Base-by-base conservation (phyloP, 2,113 vertebrate species). In the Beaufortia kweichowensis region DNA sequence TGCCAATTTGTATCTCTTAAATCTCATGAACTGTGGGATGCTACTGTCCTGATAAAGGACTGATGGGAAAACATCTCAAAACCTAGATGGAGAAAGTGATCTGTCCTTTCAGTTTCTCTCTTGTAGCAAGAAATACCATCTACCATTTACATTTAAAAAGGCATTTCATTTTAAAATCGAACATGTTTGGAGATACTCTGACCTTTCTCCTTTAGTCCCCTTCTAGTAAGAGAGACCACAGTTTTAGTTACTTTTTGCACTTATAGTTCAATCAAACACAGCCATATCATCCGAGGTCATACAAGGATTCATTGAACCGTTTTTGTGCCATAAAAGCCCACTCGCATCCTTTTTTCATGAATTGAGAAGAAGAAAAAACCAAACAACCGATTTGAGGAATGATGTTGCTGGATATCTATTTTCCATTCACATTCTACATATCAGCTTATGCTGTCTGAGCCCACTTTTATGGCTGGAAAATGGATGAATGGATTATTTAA, bases 401-500 rank as follows among this genome's bases (percentile, higher is more conserved):
- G 35, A 35, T n/a, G n/a, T 46, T 7, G 10, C 15, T 23, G 26
- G 74, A 29, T 56, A 6, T 80, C 64, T 75, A 81, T 87, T 85
- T 87, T 80, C 29, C 71, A 63, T 81, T 80, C 86, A 82, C 86
- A 88, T 92, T 90, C 87, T 89, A 80, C 81, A 70, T 64, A 78
- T 86, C 77, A 55, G 78, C 84, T 76, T 84, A 68, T 24, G 23
- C 70, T 85, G 76, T 85, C 78, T 41, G 41, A 60, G 81, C 76
- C 69, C 24, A 23, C 59, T 21, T 41, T 35, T 57, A 11, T 59
- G 19, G 43, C 68, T 64, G 78, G 46, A 82, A 89, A 90, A 90
- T 90, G 87, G 86, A 86, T 84, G 23, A 79, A 87, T 92, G 84
- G 88, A 88, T 92, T 91, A 93, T 92, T 92, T 85, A 92, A 64